Evolutionary conservation across 2,113 vertebrate species (phyloP).

Genomic region (Etheostoma cragini): DNA sequence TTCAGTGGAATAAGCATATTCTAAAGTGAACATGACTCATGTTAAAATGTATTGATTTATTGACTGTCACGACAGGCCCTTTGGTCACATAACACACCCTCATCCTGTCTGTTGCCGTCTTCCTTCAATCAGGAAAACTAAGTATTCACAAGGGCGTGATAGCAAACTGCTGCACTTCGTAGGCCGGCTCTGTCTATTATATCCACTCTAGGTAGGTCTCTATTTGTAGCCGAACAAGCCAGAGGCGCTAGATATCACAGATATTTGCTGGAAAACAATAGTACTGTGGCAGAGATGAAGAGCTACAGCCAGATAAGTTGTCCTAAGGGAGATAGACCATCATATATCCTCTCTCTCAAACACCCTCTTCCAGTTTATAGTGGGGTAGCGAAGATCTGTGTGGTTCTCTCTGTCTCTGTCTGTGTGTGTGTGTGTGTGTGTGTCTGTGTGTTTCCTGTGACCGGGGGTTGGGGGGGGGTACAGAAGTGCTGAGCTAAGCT

Average conservation of each 20-base stretch:
- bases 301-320: slow-evolving; percentile 43
- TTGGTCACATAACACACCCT: slow-evolving; percentile 35
- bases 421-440: too few species aligned
- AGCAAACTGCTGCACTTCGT: slow-evolving; percentile 1
- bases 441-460: background rate
- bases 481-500: slow-evolving; percentile 83
- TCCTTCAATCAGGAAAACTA: slow-evolving; percentile 12
- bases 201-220: background rate
- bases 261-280: slow-evolving; percentile 38
- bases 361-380: slow-evolving; percentile 38
- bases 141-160: slow-evolving; percentile 12
- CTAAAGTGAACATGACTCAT: background rate
- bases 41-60: background rate
- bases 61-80: too few species aligned
- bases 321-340: slow-evolving; percentile 47
- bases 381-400: slow-evolving; percentile 31
- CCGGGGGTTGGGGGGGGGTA: background rate
- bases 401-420: background rate
- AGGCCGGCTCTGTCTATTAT: slow-evolving; percentile 14
- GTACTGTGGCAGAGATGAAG: slow-evolving; percentile 47
- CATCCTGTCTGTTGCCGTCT: slow-evolving; percentile 18
- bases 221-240: slow-evolving; percentile 1
- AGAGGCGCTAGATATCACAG: slow-evolving; percentile 12
- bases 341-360: slow-evolving; percentile 48
- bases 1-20: background rate